A percentile compares a stretch with the other conserved stretches of the same genome.
These are phyloP conservation scores for Microcebus jonahi DNA, from an alignment of 2,113 vertebrate species.

Conservation along the genomic window DNA sequence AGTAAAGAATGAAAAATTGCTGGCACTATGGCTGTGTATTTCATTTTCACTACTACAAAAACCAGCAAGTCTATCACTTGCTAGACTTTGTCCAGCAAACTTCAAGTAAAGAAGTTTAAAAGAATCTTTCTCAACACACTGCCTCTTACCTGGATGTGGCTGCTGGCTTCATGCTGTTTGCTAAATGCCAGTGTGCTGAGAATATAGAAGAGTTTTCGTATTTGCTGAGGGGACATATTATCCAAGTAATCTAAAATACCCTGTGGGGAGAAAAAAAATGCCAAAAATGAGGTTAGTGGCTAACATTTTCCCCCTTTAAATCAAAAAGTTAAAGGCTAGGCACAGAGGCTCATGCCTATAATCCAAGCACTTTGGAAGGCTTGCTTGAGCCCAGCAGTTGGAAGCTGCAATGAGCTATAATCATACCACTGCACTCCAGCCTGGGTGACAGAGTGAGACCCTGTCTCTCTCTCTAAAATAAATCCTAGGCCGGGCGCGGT, in stretches of 20 bases:
- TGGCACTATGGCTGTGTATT: background rate
- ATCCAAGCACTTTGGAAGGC: too few relatives aligned
- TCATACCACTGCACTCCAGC: too few relatives aligned
- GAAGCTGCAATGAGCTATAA: too few relatives aligned
- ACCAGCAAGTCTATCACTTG: background rate
- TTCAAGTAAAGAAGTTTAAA: background rate
- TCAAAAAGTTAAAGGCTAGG: background rate
- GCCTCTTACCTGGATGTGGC: conserved; percentile 93
- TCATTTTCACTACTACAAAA: background rate
- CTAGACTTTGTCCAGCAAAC: background rate
- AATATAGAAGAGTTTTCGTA: conserved; percentile 95
- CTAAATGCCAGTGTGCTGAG: conserved; percentile 93
- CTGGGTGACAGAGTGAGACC: too few relatives aligned
- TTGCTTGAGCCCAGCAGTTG: too few relatives aligned
- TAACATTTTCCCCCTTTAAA: background rate
- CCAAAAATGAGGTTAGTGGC: background rate
- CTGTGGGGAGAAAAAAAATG: conserved; percentile 79
- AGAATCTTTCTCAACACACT: background rate
- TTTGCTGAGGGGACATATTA: conserved; percentile 93
- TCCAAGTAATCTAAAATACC: conserved; percentile 96
- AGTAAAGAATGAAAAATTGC: background rate
- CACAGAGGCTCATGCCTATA: too few relatives aligned
- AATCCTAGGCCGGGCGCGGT: background rate
- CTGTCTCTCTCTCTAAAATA: too few relatives aligned
- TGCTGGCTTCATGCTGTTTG: conserved; percentile 87